phyloP scores from a whole-genome alignment of 2,888 invertebrate genomes.

The Cryptocephalus primarius region DNA sequence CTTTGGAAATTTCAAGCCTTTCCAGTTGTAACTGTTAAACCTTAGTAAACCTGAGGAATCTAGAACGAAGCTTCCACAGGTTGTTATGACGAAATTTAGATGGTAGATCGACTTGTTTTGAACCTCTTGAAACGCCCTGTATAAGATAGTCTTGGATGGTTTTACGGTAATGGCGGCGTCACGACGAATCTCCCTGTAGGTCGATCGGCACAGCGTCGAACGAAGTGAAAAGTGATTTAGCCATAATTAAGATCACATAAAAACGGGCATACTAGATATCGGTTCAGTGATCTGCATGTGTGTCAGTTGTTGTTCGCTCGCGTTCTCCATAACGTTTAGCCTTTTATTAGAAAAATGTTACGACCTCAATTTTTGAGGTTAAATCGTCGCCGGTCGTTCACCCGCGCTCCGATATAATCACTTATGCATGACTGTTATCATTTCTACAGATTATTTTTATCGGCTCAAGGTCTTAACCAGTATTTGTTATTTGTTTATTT shows the following conservation, averaged over 20 bases:
- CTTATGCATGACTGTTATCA: constrained; percentile 16
- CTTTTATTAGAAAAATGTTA: constrained; percentile 36
- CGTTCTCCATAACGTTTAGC: constrained; percentile 8
- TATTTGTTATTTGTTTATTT: constrained; percentile 7
- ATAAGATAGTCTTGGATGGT: too few relatives aligned
- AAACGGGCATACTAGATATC: constrained; percentile 14
- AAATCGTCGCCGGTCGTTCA: constrained; percentile 33
- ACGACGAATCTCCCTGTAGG: too few relatives aligned
- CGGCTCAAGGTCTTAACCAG: constrained; percentile 23
- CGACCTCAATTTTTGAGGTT: constrained; percentile 64
- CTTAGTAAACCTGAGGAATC: too few relatives aligned
- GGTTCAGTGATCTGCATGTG: constrained; percentile 36
- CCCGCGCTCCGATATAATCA: constrained; percentile 23
- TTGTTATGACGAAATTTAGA: too few relatives aligned
- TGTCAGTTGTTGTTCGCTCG: constrained; percentile 30
- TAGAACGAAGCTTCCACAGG: too few relatives aligned
- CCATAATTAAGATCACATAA: constrained; percentile 14
- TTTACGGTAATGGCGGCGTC: too few relatives aligned
- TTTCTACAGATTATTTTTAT: constrained; percentile 21
- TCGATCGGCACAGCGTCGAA: too few relatives aligned
- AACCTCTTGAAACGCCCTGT: too few relatives aligned
- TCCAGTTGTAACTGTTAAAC: too few relatives aligned
- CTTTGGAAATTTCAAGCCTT: too few relatives aligned
- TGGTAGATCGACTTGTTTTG: too few relatives aligned
- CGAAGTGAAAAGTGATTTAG: constrained; percentile 8